Evolutionary conservation across 2,888 invertebrate genomes (phyloP), one percentile per base, ranked within the genome.

Genomic region (Diarsia mendica): DNA sequence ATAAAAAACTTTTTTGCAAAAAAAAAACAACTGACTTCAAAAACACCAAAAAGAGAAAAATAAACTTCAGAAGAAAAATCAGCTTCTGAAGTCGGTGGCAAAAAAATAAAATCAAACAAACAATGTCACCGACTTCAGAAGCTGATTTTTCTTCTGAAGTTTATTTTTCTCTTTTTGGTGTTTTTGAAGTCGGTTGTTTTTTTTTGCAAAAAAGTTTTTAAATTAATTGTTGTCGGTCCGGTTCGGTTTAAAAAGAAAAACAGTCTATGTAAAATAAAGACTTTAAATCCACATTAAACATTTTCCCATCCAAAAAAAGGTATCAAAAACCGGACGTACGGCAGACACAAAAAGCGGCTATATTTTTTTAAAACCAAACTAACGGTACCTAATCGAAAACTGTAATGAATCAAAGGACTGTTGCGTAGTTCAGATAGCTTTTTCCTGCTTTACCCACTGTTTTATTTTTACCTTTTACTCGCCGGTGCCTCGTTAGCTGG

Each of bases 331-430:
- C 33, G 23, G 46, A 69, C 61, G 61, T 28, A 63, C 49, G 39
- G 67, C 66, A 87, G 86, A 87, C 87, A 86, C 77, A 89, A 89
- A 90, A 90, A 87, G 83, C 64, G 65, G 67, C 63, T 72, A 83
- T 73, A 82, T 84, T 82, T 85, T 88, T 86, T 89, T 87, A 87
- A 90, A 90, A 87, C 84, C 90, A 87, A 91, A 90, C 90, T 90
- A 89, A 88, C 91, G 87, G 86, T 79, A 89, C 93, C 94, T 95
- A 95, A 96, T 96, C 95, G 95, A 94, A 94, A 94, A 93, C 93
- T 92, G 94, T 95, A 95, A 96, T 96, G 95, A 95, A 95, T 95
- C 96, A 96, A 96, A 96, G 96, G 95, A 94, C 91, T 90, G 91
- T 91, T 93, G 93, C 93, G 91, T 93, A 90, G 92, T 90, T 91